Evolutionary conservation across 2,113 vertebrate genomes (phyloP), one percentile per base, ranked within the genome.

Genomic region (Vicugna pacos): DNA sequence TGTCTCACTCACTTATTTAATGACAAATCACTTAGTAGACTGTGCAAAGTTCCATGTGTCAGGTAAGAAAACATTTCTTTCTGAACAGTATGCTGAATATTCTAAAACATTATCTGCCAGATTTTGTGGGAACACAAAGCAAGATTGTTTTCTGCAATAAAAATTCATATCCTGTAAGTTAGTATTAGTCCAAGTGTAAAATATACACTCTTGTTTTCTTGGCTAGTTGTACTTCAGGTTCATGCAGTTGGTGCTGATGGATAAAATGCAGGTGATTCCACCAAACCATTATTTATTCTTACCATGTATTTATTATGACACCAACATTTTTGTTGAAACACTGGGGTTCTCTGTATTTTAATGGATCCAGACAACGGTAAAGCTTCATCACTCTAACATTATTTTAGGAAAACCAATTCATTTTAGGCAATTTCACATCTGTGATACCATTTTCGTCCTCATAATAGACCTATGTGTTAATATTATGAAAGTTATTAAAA

Each of bases 181-280:
- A 94, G 30, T 75, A 77, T 77, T 96, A 75, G 32, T 65, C 32
- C 30, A 82, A 58, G 22, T 4, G 30, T 96, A 80, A 90, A 83
- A 75, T 79, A 19, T 52, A 32, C 24, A 42, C 2, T 80, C 14
- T 72, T 6, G 76, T 50, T 42, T 54, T 5, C n/a, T 93, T 72
- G 67, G 15, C 13, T 38, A 30, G 14, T 70, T 80, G 3, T 56
- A 81, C n/a, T 30, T 52, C 64, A 26, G 38, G 19, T 62, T 67
- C 32, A 69, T 17, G 10, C 14, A 65, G 54, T 87, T 87, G 12
- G 9, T 83, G 8, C 16, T 46, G 46, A 35, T 35, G 26, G 76
- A 52, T 76, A 77, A 94, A 87, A 46, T 10, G 4, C 52, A 56
- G 26, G 19, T 65, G 32, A 46, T 54, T 88, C n/a, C 11, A 24